Evolutionary conservation across 1,140 invertebrate genomes (phyloP), one percentile per base, ranked within the genome.

Genomic region (Micrasema minimum): DNA sequence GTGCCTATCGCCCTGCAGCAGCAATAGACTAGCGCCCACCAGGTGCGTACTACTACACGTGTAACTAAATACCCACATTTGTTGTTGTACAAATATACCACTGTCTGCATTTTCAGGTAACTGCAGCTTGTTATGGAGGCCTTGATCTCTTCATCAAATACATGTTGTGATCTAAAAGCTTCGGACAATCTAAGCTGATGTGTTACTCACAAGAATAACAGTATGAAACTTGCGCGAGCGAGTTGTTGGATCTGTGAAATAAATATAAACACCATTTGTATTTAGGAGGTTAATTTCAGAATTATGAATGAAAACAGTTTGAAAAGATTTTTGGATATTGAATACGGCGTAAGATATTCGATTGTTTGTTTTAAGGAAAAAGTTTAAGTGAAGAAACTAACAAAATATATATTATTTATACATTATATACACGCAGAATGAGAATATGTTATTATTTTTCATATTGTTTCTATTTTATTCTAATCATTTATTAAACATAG

Each of bases 381-480:
- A 12, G 23, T 38, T 57, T 45, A 64, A 26, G 59, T 18, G 59
- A 55, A 55, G 35, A 41, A 67, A 67, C 35, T 67, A 55, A 67
- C 55, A 69, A 59, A 69, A 59, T 69, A 31, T 31, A 31, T 31
- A 26, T 69, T 69, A 69, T 69, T 57, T 69, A 67, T 55, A 59
- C 66, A 59, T 69, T 69, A 69, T 69, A 69, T 50, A 66, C 53
- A 69, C 37, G 41, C 66, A 69, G 66, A 59, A 46, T 46, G 53
- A 69, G 55, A 50, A 59, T 53, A 51, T 69, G 51, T 69, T 59
- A 59, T 66, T 66, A 72, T 72, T 67, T 72, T 43, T 41, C 50
- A 64, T 64, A 53, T 71, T 65, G 46, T 71, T 68, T 68, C 20
- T 66, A 48, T 66, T 57, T 65, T 65, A 65, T 65, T 45, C 45